A percentile compares a stretch with the other conserved stretches of the same genome.
Evolutionary conservation across 2,113 vertebrate species (phyloP).

Genomic region (Etheostoma spectabile): DNA sequence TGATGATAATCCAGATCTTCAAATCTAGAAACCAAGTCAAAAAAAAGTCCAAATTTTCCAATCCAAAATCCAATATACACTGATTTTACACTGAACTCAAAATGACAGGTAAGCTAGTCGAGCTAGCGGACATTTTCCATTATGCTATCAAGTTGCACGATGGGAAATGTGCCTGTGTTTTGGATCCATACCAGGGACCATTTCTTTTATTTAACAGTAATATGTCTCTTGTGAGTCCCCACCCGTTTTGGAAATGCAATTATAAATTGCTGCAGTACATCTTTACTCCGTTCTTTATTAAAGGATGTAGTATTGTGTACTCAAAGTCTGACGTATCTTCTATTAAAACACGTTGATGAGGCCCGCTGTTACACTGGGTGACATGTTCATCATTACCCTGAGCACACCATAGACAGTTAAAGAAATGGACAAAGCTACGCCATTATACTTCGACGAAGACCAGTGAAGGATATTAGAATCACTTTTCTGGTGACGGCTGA

Average conservation of each 20-base stretch:
- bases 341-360: too few relatives aligned
- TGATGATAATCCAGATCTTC: slow-evolving; percentile 30
- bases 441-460: too few relatives aligned
- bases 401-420: too few relatives aligned
- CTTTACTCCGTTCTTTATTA: not conserved
- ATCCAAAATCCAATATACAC: not conserved
- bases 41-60: not conserved
- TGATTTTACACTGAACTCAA: not conserved
- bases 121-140: not conserved
- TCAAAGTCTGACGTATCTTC: too few relatives aligned
- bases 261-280: not conserved
- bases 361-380: too few relatives aligned
- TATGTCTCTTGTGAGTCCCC: not conserved
- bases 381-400: too few relatives aligned
- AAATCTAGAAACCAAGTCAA: slow-evolving; percentile 14
- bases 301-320: not conserved
- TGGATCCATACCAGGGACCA: not conserved
- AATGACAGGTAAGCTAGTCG: too few relatives aligned
- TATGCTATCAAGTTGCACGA: not conserved
- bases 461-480: too few relatives aligned
- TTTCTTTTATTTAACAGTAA: not conserved
- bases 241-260: not conserved
- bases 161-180: not conserved
- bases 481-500: too few relatives aligned
- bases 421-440: too few relatives aligned